Evolutionary conservation across 37 sponge, comb jelly and placozoan species (phyloP).

Genomic region (Cliona cf. orientalis): DNA sequence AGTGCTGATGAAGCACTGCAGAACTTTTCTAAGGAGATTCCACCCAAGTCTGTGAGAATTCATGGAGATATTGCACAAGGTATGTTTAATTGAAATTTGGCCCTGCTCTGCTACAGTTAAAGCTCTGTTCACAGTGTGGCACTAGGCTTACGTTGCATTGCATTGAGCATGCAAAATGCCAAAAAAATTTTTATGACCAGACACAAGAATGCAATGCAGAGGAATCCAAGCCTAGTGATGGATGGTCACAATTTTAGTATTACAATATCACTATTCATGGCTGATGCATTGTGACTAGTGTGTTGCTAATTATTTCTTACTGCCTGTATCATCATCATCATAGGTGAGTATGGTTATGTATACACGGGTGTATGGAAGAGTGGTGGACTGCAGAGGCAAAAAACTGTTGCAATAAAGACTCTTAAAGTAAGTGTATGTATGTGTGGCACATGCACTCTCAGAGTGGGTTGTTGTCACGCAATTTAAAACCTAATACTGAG

Average conservation of each 20-base stretch:
- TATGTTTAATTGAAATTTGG: neutral
- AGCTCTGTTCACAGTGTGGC: no score
- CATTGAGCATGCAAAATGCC: no score
- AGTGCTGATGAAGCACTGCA: slow-evolving; percentile 51
- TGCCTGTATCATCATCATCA: no score
- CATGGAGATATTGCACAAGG: slow-evolving; percentile 72
- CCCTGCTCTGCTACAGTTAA: no score
- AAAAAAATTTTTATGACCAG: no score
- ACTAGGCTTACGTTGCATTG: no score
- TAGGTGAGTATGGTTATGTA: slow-evolving; percentile 93
- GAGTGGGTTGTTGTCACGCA: neutral
- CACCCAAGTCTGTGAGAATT: slow-evolving; percentile 46
- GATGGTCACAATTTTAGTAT: no score
- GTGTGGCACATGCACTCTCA: neutral
- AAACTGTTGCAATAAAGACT: slow-evolving; percentile 79
- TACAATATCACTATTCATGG: no score
- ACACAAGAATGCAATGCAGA: no score
- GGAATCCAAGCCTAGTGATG: no score
- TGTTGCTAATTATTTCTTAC: no score
- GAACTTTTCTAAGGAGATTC: slow-evolving; percentile 71
- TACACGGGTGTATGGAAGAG: slow-evolving; percentile 68
- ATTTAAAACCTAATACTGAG: neutral
- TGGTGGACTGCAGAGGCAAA: slow-evolving; percentile 12
- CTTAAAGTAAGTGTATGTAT: slow-evolving; percentile 61
- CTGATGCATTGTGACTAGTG: no score